These are phyloP conservation scores for Drosophila sucinea DNA, from an alignment of 1,140 invertebrate species.

Conservation along the genomic window DNA sequence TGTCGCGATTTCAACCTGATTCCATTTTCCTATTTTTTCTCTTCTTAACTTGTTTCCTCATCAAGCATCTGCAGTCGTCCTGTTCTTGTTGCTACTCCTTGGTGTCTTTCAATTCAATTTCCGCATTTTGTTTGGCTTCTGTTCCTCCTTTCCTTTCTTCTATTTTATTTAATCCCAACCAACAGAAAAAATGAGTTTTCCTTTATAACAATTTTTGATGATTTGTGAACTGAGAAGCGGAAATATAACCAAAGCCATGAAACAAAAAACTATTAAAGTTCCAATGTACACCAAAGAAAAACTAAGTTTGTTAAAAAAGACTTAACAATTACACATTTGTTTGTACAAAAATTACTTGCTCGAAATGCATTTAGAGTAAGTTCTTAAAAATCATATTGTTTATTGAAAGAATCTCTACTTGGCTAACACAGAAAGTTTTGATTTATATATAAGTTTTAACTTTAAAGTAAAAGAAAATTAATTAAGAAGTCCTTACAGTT, in stretches of 20 bases:
- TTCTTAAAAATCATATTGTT: too few relatives aligned
- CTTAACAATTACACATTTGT: too few relatives aligned
- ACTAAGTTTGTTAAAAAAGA: too few relatives aligned
- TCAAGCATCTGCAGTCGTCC: constrained; percentile 22
- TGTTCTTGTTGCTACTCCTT: constrained; percentile 1
- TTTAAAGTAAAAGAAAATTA: too few relatives aligned
- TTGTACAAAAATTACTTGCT: too few relatives aligned
- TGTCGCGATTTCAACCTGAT: constrained; percentile 70
- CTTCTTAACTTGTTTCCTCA: constrained; percentile 48
- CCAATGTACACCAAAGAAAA: not conserved
- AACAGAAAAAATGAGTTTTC: not conserved
- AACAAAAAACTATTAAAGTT: not conserved
- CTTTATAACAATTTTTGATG: not conserved
- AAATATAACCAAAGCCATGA: not conserved
- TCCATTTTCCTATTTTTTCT: constrained; percentile 44
- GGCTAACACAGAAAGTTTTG: too few relatives aligned
- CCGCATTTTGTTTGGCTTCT: constrained; percentile 49
- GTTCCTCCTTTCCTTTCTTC: not conserved
- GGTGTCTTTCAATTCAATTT: constrained; percentile 63
- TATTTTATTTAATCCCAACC: not conserved
- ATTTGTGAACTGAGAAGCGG: not conserved
- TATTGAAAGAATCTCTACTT: too few relatives aligned
- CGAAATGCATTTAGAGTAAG: too few relatives aligned
- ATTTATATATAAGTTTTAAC: too few relatives aligned
- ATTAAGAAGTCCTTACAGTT: too few relatives aligned